Percentiles rank a stretch among this genome's conserved stretches.
These are phyloP conservation scores for Pemphigus obesinymphae DNA, from an alignment of 1,140 invertebrate species.

Conservation along the genomic window DNA sequence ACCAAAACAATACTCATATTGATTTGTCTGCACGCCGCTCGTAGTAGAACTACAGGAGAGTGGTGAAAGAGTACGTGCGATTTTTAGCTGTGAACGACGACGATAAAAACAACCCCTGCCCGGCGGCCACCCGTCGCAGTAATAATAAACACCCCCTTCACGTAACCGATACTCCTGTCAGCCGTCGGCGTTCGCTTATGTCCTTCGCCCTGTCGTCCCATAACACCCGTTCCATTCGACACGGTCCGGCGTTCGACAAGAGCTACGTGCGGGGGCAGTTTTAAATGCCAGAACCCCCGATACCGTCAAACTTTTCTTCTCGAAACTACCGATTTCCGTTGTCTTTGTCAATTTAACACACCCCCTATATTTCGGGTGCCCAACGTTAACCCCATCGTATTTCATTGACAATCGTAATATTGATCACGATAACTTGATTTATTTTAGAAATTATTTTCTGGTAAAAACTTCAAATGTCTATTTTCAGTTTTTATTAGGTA, in stretches of 20 bases:
- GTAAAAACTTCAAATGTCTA: no score
- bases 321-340: background rate
- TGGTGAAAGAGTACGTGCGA: background rate
- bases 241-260: background rate
- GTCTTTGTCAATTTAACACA: background rate
- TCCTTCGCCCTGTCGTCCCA: background rate
- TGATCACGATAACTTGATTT: no score
- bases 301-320: background rate
- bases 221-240: background rate
- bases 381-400: no score
- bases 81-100: background rate
- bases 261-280: background rate
- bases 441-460: no score
- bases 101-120: background rate
- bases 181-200: background rate
- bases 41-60: background rate
- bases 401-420: no score
- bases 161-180: background rate
- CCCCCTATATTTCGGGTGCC: no score
- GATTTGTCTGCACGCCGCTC: background rate
- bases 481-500: no score
- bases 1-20: slow-evolving; percentile 19
- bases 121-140: background rate
- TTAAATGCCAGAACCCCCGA: background rate
- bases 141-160: background rate